phyloP scores from a whole-genome alignment of 2,113 vertebrate genomes.

The Eonycteris spelaea region DNA sequence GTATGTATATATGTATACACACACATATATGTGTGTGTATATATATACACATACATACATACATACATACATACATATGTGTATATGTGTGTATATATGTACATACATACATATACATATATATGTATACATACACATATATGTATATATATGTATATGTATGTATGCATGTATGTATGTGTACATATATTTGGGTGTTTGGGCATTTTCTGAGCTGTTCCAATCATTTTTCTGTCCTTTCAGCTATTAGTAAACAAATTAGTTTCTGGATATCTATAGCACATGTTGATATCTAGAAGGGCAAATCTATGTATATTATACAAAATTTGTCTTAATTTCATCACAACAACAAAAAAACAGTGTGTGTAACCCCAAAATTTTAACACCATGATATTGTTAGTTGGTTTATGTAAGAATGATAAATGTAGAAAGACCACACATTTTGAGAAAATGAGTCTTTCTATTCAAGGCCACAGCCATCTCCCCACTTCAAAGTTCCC shows the following conservation, averaged over 20 bases:
- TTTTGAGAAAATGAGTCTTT: background rate
- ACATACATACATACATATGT: too few relatives aligned
- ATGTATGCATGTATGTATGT: too few relatives aligned
- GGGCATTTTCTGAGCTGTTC: background rate
- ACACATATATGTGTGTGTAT: too few relatives aligned
- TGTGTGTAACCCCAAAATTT: background rate
- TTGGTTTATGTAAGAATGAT: background rate
- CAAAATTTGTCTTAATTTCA: background rate
- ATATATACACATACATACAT: too few relatives aligned
- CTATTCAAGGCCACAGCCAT: background rate
- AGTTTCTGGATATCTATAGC: background rate
- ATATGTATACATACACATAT: too few relatives aligned
- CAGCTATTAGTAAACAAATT: background rate
- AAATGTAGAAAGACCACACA: background rate
- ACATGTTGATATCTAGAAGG: background rate
- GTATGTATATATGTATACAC: too few relatives aligned
- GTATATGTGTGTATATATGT: too few relatives aligned
- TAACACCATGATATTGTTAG: background rate
- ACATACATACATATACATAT: too few relatives aligned
- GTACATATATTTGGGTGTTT: background rate
- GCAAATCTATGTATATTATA: background rate
- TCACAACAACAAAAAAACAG: background rate
- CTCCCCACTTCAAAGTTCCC: background rate
- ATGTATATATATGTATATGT: too few relatives aligned
- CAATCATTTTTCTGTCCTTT: background rate